These are phyloP conservation scores for Cheilosia pagana DNA, from an alignment of 2,888 invertebrate genomes.

Conservation along the genomic window DNA sequence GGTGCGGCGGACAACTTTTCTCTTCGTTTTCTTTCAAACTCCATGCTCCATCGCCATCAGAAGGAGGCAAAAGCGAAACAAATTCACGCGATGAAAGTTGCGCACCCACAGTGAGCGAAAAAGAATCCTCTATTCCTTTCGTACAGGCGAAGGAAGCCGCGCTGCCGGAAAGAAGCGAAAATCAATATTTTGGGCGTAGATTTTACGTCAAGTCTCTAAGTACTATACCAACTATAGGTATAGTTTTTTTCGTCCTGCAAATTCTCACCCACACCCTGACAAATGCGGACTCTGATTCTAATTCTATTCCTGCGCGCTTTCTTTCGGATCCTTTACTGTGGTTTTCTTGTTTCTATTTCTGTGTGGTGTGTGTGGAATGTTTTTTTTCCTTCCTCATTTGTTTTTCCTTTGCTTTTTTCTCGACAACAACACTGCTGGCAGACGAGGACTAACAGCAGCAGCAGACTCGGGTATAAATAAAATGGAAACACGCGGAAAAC, in stretches of 20 bases:
- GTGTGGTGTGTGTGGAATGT: background rate
- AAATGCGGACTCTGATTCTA: conserved; percentile 13
- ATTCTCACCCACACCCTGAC: conserved; percentile 8
- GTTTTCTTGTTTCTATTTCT: background rate
- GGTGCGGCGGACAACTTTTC: background rate
- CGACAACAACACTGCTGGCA: background rate
- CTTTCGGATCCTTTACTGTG: conserved; percentile 31
- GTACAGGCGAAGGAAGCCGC: background rate
- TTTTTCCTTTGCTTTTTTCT: background rate
- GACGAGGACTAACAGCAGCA: conserved; percentile 23
- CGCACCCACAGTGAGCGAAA: conserved; percentile 33
- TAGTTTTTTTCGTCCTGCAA: background rate
- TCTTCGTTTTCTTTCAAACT: background rate
- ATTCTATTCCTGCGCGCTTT: conserved; percentile 63
- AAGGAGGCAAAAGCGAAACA: conserved; percentile 5
- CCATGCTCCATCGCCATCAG: background rate
- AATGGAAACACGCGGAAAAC: conserved; percentile 70
- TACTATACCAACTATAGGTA: conserved; percentile 10
- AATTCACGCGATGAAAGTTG: conserved; percentile 27
- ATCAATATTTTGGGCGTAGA: conserved; percentile 66
- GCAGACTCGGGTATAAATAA: conserved; percentile 55
- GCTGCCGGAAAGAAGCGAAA: conserved; percentile 21
- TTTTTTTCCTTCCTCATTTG: background rate
- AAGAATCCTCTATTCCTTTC: background rate
- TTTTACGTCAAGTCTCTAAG: conserved; percentile 16